These are phyloP conservation scores for Notothenia rossii DNA, from an alignment of 2,113 vertebrate genomes.

Conservation along the genomic window DNA sequence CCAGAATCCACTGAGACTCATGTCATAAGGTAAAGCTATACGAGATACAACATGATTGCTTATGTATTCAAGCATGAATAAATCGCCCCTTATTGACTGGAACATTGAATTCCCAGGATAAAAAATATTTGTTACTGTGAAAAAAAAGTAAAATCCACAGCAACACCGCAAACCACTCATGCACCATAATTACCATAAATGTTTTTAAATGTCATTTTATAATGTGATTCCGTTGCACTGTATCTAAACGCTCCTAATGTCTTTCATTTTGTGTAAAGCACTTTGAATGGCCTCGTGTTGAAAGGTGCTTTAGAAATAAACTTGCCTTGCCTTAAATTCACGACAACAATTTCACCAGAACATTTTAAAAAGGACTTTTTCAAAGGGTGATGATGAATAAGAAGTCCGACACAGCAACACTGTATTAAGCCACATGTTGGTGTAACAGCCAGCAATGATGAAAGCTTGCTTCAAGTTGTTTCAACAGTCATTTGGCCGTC, in stretches of 20 bases:
- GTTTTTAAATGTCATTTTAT: too few relatives aligned
- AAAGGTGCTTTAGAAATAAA: too few relatives aligned
- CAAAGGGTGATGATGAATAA: not conserved
- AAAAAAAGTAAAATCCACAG: not conserved
- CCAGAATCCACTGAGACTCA: not conserved
- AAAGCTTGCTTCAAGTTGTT: not conserved
- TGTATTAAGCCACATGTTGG: slow-evolving; percentile 9
- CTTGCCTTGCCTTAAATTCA: not conserved
- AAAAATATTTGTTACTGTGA: slow-evolving; percentile 2
- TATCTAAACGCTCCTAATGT: too few relatives aligned
- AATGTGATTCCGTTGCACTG: too few relatives aligned
- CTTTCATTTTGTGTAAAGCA: too few relatives aligned
- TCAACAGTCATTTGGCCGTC: not conserved
- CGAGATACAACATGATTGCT: slow-evolving; percentile 11
- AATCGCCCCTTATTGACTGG: not conserved
- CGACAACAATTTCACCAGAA: not conserved
- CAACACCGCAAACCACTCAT: not conserved
- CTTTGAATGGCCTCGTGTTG: too few relatives aligned
- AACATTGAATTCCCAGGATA: not conserved
- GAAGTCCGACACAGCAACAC: not conserved
- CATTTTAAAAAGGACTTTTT: not conserved
- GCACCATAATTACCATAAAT: not conserved
- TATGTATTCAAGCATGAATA: slow-evolving; percentile 21
- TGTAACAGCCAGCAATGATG: not conserved
- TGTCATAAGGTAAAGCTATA: slow-evolving; percentile 28